phyloP scores from a whole-genome alignment of 2,113 vertebrate species.

The Aspidoscelis tigris region DNA sequence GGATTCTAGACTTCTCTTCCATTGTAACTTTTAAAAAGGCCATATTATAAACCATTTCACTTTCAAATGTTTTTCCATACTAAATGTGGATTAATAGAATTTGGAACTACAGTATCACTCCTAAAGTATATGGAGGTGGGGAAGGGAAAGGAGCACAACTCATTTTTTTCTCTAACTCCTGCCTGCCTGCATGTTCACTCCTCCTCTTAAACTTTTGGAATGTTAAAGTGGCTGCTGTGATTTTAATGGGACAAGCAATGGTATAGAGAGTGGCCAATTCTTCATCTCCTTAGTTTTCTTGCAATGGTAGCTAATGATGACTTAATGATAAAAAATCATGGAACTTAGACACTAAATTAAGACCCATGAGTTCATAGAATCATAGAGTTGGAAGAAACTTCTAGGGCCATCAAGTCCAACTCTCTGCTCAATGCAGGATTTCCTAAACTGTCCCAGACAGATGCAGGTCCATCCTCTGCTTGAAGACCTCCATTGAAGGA shows the following conservation, averaged over 20 bases:
- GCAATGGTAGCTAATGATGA: too few species aligned
- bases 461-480: too few species aligned
- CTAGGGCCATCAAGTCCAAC: too few species aligned
- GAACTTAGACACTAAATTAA: neutral
- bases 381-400: too few species aligned
- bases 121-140: too few species aligned
- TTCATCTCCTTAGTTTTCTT: neutral
- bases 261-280: neutral
- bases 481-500: too few species aligned
- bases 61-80: neutral
- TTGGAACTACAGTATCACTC: neutral
- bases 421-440: too few species aligned
- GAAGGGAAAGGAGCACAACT: too few species aligned
- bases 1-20: too few species aligned
- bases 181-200: neutral
- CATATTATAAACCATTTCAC: neutral
- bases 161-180: neutral
- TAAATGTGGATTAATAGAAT: neutral
- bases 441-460: too few species aligned
- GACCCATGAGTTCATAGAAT: neutral
- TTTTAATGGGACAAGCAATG: neutral
- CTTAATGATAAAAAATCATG: too few species aligned
- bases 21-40: too few species aligned
- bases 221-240: neutral
- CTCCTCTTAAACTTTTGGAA: neutral